Base-by-base conservation (phyloP, 1,140 invertebrate species). In the Cotesia vestalis region DNA sequence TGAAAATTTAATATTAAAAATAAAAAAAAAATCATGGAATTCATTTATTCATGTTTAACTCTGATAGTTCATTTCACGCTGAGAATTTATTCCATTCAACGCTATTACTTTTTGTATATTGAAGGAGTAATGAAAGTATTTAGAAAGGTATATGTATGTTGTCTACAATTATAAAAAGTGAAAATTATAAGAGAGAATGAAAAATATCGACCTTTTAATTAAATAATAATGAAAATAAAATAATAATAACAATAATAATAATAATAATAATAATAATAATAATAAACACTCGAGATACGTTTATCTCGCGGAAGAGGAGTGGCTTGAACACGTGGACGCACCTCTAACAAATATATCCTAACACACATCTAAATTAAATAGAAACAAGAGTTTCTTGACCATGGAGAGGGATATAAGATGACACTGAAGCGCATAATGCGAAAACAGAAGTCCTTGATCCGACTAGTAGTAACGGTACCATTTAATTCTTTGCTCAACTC, bases 291-390 rank as follows among this genome's bases (percentile, higher is more conserved):
- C 52, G 17, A 36, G 5, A 59, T 67, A 67, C 62, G 36, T 72
- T 72, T 72, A 67, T 61, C 53, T 36, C n/a, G 36, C 71, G 71
- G 71, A 72, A 72, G 63, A 72, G 71, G 71, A 67, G 71, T 55
- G 71, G 57, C 71, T 61, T 66, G 1, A 35, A 36, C 64, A 67
- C 14, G 57, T 64, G 57, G 64, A 72, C 71, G 64, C 63, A 72
- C 71, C 38, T 72, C 55, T 66, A 40, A 59, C 36, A 38, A 71
- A 61, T 51, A 59, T 17, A 34, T 12, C 27, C 52, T 40, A 35
- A 59, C 63, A 55, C 17, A 46, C 67, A 62, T n/a, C 57, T 51
- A 36, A 35, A 35, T 17, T 51, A 51, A 27, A 4, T 62, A 64
- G 8, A 71, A 9, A 66, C 14, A 4, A 46, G 36, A 46, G 53